A percentile compares a stretch with the other conserved stretches of the same genome.
Evolutionary conservation across 2,888 invertebrate species (phyloP).

Genomic region (Branchellion lobata): DNA sequence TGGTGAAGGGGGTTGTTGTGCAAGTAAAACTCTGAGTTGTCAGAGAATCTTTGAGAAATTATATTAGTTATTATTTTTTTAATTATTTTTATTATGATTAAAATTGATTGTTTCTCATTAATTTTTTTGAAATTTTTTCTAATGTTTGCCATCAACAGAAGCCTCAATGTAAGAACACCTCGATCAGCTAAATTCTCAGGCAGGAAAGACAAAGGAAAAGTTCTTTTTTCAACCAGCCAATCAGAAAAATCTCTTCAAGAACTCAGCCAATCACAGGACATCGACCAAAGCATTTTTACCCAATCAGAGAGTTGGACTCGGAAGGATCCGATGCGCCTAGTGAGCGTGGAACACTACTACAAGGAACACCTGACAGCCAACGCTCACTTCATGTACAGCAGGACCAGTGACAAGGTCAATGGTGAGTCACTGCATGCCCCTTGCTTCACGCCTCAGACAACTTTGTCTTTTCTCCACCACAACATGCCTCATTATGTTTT

Average conservation of each 20-base stretch:
- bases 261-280: background rate
- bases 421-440: background rate
- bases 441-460: no score
- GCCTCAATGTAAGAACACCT: background rate
- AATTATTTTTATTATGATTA: no score
- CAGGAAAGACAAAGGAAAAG: conserved; percentile 10
- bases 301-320: conserved; percentile 5
- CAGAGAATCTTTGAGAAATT: no score
- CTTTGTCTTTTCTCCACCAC: no score
- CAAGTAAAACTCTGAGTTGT: no score
- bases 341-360: background rate
- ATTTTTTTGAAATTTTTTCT: no score
- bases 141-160: background rate
- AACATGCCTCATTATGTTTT: no score
- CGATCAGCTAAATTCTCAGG: background rate
- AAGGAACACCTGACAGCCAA: background rate
- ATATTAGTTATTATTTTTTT: no score
- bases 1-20: no score
- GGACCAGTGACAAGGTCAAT: background rate
- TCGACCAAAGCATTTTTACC: background rate
- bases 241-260: background rate
- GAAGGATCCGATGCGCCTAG: background rate
- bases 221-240: background rate
- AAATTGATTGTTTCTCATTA: no score
- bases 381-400: background rate